A percentile compares a stretch with the other conserved stretches of the same genome.
Conservation (phyloP, 2,888 invertebrate genomes). For the Oxycera nigricornis region DNA sequence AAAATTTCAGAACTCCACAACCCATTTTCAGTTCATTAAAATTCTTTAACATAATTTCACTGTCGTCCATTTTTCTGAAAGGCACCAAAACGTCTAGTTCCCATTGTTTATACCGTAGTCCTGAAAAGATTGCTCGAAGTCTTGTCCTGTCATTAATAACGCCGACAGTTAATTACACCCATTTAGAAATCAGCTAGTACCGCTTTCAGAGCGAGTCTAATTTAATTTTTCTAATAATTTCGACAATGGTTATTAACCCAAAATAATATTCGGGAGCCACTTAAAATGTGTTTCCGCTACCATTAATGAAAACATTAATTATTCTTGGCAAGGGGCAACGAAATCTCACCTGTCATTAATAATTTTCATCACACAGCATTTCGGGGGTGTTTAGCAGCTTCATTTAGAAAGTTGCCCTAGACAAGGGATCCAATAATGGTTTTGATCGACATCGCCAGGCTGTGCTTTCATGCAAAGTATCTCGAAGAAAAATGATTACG, state of each 20-base stretch:
- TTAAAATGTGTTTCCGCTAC: not conserved
- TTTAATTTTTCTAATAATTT: constrained; percentile 20
- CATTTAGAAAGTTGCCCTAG: too few relatives aligned
- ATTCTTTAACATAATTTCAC: not conserved
- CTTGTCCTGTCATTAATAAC: constrained; percentile 17
- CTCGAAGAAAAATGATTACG: too few relatives aligned
- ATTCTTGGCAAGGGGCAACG: not conserved
- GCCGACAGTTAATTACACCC: constrained; percentile 15
- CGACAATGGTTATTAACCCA: constrained; percentile 18
- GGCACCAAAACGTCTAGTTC: not conserved
- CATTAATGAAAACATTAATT: constrained; percentile 22
- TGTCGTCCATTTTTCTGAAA: not conserved
- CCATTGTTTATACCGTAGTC: not conserved
- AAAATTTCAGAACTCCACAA: not conserved
- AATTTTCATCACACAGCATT: constrained; percentile 6
- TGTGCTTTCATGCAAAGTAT: too few relatives aligned
- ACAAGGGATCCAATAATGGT: too few relatives aligned
- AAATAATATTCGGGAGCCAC: constrained; percentile 12
- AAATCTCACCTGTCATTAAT: constrained; percentile 29
- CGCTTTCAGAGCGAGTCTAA: not conserved
- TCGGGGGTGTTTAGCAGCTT: too few relatives aligned
- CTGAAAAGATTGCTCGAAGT: too few relatives aligned
- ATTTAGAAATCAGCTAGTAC: not conserved
- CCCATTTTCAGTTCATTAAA: not conserved
- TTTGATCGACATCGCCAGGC: too few relatives aligned